A percentile compares a stretch with the other conserved stretches of the same genome.
phyloP scores from a whole-genome alignment of 1,140 invertebrate genomes.

The Eulimnadia texana region DNA sequence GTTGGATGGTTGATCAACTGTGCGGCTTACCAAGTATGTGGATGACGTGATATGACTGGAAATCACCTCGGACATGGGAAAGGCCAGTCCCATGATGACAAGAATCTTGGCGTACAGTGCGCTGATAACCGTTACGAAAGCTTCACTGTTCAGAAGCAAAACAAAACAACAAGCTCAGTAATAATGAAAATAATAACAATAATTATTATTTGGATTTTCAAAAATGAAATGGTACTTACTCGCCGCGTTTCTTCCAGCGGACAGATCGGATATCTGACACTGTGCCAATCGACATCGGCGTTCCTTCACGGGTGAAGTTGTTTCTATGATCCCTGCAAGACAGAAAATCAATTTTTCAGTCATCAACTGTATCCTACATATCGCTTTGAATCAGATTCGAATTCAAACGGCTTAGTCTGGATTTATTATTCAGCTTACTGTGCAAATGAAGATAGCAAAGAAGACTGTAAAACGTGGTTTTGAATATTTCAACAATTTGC shows the following conservation, averaged over 20 bases:
- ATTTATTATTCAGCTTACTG: no score
- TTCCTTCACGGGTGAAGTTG: slow-evolving; percentile 6
- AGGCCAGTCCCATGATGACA: slow-evolving; percentile 77
- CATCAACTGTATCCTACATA: no score
- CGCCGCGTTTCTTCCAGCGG: slow-evolving; percentile 14
- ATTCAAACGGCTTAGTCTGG: no score
- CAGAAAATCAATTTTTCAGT: no score
- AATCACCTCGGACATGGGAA: slow-evolving; percentile 66
- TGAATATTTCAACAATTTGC: no score
- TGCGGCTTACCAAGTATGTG: slow-evolving; percentile 55
- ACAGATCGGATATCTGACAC: not conserved
- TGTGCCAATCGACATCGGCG: slow-evolving; percentile 9
- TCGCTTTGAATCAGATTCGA: not conserved
- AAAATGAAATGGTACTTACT: no score
- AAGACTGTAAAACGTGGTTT: no score
- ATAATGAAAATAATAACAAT: no score
- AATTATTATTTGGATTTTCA: no score
- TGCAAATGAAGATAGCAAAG: no score
- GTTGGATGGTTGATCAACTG: not conserved
- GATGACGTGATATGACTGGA: slow-evolving; percentile 80
- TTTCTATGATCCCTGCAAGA: not conserved
- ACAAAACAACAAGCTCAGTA: no score
- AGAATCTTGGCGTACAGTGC: slow-evolving; percentile 82
- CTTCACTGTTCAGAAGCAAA: slow-evolving; percentile 40
- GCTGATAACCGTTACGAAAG: slow-evolving; percentile 69